These are phyloP conservation scores for Oreochromis niloticus DNA, from an alignment of 2,113 vertebrate species.

Conservation along the genomic window DNA sequence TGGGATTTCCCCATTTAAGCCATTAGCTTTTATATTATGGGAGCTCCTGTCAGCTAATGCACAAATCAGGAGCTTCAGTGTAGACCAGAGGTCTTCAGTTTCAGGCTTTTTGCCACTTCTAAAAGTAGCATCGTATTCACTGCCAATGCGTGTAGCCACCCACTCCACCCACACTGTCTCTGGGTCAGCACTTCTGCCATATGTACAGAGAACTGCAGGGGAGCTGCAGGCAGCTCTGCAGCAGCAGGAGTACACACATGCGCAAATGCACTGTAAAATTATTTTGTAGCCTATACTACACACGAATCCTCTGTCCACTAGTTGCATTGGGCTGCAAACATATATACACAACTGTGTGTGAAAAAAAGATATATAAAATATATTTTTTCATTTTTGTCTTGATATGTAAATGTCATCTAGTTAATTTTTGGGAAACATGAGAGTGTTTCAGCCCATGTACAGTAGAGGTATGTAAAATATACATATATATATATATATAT, in stretches of 20 bases:
- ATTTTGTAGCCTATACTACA: not conserved
- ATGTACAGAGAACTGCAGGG: slow-evolving; percentile 29
- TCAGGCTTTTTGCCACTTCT: not conserved
- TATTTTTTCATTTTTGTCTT: not conserved
- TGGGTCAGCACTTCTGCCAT: slow-evolving; percentile 61
- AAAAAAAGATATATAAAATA: not conserved
- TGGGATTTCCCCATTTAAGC: not conserved
- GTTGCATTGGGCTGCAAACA: not conserved
- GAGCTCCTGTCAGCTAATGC: slow-evolving; percentile 3
- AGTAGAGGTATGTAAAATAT: not conserved
- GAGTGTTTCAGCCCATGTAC: rapidly evolving
- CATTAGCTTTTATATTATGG: not conserved
- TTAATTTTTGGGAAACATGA: not conserved
- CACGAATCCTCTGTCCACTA: not conserved
- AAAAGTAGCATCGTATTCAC: not conserved
- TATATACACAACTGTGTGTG: not conserved
- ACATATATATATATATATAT: no score
- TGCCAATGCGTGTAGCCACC: not conserved
- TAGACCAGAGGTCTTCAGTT: not conserved
- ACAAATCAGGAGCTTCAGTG: slow-evolving; percentile 4
- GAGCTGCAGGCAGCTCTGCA: slow-evolving; percentile 36
- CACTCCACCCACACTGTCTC: slow-evolving; percentile 9
- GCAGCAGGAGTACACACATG: not conserved
- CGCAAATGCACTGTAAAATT: not conserved
- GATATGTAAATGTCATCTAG: not conserved